Percentiles rank a stretch among this genome's conserved stretches.
These are phyloP conservation scores for Neopelma chrysocephalum DNA, from an alignment of 2,797 vertebrate species.

Conservation along the genomic window DNA sequence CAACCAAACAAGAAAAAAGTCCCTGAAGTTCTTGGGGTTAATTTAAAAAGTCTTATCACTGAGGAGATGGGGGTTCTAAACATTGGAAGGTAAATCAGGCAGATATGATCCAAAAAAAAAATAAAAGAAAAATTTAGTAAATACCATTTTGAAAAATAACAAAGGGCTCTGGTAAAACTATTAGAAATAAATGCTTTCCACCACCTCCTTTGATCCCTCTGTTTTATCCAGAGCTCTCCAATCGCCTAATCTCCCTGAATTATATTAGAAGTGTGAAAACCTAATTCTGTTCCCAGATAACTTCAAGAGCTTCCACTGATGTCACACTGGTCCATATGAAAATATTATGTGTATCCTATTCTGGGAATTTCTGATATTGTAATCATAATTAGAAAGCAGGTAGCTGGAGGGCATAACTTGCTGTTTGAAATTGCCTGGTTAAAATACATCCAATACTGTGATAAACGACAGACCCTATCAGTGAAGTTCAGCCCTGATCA, in stretches of 20 bases:
- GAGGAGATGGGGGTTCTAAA: not conserved
- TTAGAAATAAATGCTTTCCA: not conserved
- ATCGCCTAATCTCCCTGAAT: not conserved
- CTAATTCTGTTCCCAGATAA: not conserved
- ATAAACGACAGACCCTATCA: not conserved
- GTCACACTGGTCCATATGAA: not conserved
- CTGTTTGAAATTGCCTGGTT: not conserved
- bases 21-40: not conserved
- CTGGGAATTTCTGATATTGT: not conserved
- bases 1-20: not conserved
- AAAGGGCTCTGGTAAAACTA: not conserved
- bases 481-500: not conserved
- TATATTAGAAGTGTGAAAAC: not conserved
- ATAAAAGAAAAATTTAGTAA: not conserved
- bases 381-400: not conserved
- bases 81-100: not conserved
- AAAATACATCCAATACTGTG: not conserved
- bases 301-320: not conserved
- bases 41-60: not conserved
- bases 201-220: not conserved
- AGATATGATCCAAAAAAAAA: not conserved
- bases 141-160: not conserved
- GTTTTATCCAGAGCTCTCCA: not conserved
- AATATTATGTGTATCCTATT: not conserved
- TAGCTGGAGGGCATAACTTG: not conserved